Base-by-base conservation (phyloP, 2,888 invertebrate genomes). In the Arge pagana region DNA sequence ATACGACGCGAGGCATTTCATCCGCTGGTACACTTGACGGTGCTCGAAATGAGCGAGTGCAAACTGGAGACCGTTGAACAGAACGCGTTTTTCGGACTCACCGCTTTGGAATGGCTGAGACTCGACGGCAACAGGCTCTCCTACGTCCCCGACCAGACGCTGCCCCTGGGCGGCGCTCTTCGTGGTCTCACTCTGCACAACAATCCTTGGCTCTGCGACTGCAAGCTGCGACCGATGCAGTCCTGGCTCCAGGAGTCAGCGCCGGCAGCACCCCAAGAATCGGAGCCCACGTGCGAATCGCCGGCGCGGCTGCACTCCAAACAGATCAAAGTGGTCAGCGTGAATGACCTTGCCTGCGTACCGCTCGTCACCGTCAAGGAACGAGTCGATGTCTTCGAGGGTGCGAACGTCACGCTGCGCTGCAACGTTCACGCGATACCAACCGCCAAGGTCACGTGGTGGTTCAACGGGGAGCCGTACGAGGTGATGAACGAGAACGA, bases 181-280 rank as follows among this genome's bases (percentile, higher is more conserved):
- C 86, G 89, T 64, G 91, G 90, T 52, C 83, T 93, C 53, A 87
- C 89, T 66, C 79, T 94, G 61, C 88, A 93, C 73, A 88, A 87
- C 72, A 94, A 94, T 81, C 88, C 89, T 60, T 94, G 93, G 94
- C 83, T 85, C 62, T 94, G 94, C 77, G 91, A 93, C 77, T 94
- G 94, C 76, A 84, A 86, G 63, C 80, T 93, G 67, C 79, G 87
- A 62, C 86, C 89, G 65, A 79, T 93, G 67, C 86, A 90, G 69
- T 78, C 82, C 58, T 93, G 93, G 92, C 81, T 94, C 65, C 81
- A 82, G 60, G 85, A 84, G 70, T 70, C 74, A 0, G 64, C 67
- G 0, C 87, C 87, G 70, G 88, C 87, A 68, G 86, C 89, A 62
- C 89, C 91, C 6, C 87, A 89, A 69, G 83, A 86, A 23, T 85